Base-by-base conservation (phyloP, 2,797 vertebrate genomes). In the Morus bassanus region DNA sequence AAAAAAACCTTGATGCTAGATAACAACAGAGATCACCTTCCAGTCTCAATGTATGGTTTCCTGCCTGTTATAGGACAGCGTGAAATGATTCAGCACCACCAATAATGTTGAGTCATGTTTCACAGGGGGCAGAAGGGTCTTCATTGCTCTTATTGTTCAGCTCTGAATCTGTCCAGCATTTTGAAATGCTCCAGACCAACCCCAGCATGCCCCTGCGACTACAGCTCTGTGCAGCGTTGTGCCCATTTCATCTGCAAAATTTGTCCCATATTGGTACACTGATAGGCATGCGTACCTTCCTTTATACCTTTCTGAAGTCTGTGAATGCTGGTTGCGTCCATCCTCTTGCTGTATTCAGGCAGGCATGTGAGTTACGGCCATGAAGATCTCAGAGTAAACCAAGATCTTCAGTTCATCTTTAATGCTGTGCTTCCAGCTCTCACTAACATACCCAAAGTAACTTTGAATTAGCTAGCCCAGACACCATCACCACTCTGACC, bases 181-280 rank as follows among this genome's bases (percentile, higher is more conserved):
- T 80, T 53, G 9, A 77, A 91, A 72, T 25, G 18, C 30, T 63
- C 41, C 65, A 73, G 76, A 37, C 22, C 28, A 53, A 8, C 24
- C 53, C 51, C 54, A 81, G 67, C 4, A 1, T 4, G 12, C 3
- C 15, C 25, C 43, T 45, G 63, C 50, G 33, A n/a, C 27, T 31
- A n/a, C 21, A 51, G n/a, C 25, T 11, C 73, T 37, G 16, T 63
- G 59, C 25, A n/a, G 22, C 5, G 9, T 30, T 88, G 28, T 9
- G 7, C 16, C 8, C n/a, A 28, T 63, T 77, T 65, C 33, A 45
- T 41, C 77, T 79, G 46, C 14, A 6, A 30, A 61, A 51, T 37
- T 69, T 48, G 69, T 73, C 27, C 31, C 0, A 0, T 31, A 12
- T 24, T 1, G 3, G 18, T 39, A 25, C 13, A 13, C 11, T 1